Evolutionary conservation across 2,113 vertebrate species (phyloP), one percentile per base, ranked within the genome.

Genomic region (Cheirogaleus medius): DNA sequence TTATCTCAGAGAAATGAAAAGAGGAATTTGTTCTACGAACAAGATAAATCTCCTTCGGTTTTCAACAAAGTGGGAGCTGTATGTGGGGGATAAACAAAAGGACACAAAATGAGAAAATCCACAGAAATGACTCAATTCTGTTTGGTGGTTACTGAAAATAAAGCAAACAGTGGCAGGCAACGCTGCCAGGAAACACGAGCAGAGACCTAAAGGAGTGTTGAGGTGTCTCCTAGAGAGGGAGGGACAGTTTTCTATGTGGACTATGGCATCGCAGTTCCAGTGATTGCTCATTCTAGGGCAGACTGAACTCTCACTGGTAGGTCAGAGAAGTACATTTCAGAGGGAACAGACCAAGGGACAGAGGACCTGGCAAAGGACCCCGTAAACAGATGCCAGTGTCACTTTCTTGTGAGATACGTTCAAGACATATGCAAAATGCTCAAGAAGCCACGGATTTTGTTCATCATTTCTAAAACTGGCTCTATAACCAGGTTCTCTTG

Each of bases 41-140:
- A 71, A 95, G 71, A 89, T 94, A 86, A 83, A 91, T 77, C 69
- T 66, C 81, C 63, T 91, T 81, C 42, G 32, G n/a, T 92, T 95
- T 87, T 34, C 88, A 97, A 82, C 66, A 37, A 96, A 92, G 88
- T 71, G 15, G n/a, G 47, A 95, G 81, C 37, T 10, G 1, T 34
- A 25, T 14, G 37, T 54, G n/a, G 49, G 29, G 64, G 27, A 86
- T 60, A 90, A 97, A 81, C 68, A 64, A 76, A 95, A 89, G 29
- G 64, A 83, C 56, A 85, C n/a, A 42, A 74, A 94, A 92, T 81
- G 56, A 87, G 78, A 96, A 97, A 90, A 90, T 73, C 15, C 69
- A 68, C 21, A 94, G 80, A 93, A 97, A 90, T 91, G 39, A 93
- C n/a, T 93, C 58, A 29, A 52, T 94, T 68, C 44, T 68, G 20